phyloP scores from a whole-genome alignment of 2,888 invertebrate genomes.

The Argyresthia goedartella region DNA sequence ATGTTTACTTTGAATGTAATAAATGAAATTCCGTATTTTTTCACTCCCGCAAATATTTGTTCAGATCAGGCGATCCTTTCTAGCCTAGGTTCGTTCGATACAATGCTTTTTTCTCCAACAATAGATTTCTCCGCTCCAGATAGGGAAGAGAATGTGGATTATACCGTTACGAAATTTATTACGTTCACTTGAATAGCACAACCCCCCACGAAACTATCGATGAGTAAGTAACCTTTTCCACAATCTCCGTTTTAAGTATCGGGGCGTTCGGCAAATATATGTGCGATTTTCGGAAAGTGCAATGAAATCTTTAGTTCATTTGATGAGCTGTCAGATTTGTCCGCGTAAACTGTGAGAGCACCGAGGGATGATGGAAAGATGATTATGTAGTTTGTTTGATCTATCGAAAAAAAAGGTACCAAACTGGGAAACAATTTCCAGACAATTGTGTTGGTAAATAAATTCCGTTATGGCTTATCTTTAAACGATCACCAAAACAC shows the following conservation, averaged over 20 bases:
- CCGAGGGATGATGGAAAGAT: not conserved
- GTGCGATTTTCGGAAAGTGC: slow-evolving; percentile 5
- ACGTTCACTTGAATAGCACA: not conserved
- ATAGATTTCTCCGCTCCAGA: not conserved
- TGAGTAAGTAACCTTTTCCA: not conserved
- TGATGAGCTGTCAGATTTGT: slow-evolving; percentile 8
- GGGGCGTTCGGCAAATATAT: slow-evolving; percentile 5
- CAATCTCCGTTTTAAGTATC: slow-evolving; percentile 2
- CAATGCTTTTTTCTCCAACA: not conserved
- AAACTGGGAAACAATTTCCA: too few species aligned
- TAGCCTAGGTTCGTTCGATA: not conserved
- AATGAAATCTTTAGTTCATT: not conserved
- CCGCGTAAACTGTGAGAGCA: slow-evolving; percentile 4
- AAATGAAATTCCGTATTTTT: too few species aligned
- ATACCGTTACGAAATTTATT: slow-evolving; percentile 1
- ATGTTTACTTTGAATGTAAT: too few species aligned
- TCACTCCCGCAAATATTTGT: too few species aligned
- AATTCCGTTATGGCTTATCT: too few species aligned
- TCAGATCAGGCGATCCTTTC: too few species aligned
- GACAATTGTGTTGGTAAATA: too few species aligned
- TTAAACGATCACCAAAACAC: too few species aligned
- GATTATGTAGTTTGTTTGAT: not conserved
- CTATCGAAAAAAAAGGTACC: not conserved
- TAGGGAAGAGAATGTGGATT: not conserved
- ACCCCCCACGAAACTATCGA: not conserved